Evolutionary conservation across 2,888 invertebrate genomes (phyloP).

Genomic region (Lamellibrachia columna): DNA sequence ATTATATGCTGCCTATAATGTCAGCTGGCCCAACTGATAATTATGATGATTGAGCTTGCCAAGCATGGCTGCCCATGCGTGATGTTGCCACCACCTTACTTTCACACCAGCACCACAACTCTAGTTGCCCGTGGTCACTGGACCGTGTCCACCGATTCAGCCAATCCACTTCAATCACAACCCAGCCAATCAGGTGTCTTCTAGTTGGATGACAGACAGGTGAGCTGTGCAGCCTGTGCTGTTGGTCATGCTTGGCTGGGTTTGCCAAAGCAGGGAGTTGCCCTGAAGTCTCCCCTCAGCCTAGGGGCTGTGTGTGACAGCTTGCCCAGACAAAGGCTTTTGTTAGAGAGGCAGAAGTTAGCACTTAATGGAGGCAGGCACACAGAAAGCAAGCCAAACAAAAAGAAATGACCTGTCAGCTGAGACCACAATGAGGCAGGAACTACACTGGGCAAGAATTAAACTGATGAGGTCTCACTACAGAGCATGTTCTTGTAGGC

Average conservation of each 20-base stretch:
- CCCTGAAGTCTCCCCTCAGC: not conserved
- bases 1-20: constrained; percentile 16
- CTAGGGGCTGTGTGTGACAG: not conserved
- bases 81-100: not conserved
- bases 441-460: not conserved
- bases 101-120: not conserved
- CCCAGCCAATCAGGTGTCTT: not conserved
- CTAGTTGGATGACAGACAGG: not conserved
- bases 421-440: not conserved
- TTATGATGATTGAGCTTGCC: not conserved
- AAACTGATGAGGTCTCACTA: not conserved
- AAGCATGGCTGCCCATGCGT: not conserved
- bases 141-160: not conserved
- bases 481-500: not conserved
- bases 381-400: not conserved
- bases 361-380: constrained; percentile 12
- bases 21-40: constrained; percentile 16
- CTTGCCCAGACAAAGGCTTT: not conserved
- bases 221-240: not conserved
- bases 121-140: not conserved
- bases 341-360: constrained; percentile 16
- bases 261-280: not conserved
- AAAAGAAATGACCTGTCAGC: constrained; percentile 10
- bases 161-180: not conserved
- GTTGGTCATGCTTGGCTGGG: not conserved